Evolutionary conservation across 2,888 invertebrate genomes (phyloP).

Genomic region (Polylopha cassiicola): DNA sequence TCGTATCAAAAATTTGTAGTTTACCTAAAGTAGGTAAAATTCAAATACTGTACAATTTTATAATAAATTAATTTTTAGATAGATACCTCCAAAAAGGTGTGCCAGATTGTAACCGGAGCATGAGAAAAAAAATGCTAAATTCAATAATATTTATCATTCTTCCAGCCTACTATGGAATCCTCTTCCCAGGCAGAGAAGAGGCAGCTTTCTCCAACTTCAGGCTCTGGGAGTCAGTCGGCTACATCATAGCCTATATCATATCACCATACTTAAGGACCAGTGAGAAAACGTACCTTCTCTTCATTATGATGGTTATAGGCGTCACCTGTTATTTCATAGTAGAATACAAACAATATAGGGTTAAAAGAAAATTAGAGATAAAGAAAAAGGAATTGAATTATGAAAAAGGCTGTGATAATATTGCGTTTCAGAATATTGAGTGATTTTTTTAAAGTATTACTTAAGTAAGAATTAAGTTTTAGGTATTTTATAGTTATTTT

Average conservation of each 20-base stretch:
- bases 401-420: slow-evolving; percentile 54
- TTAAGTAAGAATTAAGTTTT: too few relatives aligned
- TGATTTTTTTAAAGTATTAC: slow-evolving; percentile 20
- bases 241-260: slow-evolving; percentile 79
- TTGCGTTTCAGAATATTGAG: slow-evolving; percentile 51
- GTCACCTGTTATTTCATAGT: slow-evolving; percentile 71
- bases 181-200: slow-evolving; percentile 80
- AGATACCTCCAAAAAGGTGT: too few relatives aligned
- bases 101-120: too few relatives aligned
- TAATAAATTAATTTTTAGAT: too few relatives aligned
- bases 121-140: too few relatives aligned
- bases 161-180: slow-evolving; percentile 78
- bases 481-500: too few relatives aligned
- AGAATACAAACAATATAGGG: slow-evolving; percentile 46
- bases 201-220: slow-evolving; percentile 84
- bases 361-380: slow-evolving; percentile 33
- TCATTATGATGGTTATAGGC: slow-evolving; percentile 67
- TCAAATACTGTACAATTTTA: too few relatives aligned
- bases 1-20: too few relatives aligned
- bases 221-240: slow-evolving; percentile 82
- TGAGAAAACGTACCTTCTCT: slow-evolving; percentile 73
- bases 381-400: slow-evolving; percentile 35
- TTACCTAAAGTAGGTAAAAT: too few relatives aligned
- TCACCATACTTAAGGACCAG: slow-evolving; percentile 72
- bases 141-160: slow-evolving; percentile 20